Percentiles rank a stretch among this genome's conserved stretches.
phyloP scores from a whole-genome alignment of 2,113 vertebrate genomes.

The Euleptes europaea region DNA sequence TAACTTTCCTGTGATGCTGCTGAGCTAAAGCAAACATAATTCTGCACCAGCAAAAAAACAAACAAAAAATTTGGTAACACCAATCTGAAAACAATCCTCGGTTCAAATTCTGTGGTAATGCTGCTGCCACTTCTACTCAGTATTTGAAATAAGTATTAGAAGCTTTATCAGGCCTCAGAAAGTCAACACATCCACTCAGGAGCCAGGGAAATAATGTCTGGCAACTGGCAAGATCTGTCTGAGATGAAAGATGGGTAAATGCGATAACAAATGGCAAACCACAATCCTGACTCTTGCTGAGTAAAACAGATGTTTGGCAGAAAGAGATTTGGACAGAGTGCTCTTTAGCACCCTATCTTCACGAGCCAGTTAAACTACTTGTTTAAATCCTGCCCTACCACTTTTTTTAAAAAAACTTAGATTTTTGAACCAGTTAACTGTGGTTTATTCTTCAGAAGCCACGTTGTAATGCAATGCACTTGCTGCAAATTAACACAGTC shows the following conservation, averaged over 20 bases:
- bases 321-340: background rate
- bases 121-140: background rate
- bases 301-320: conserved; percentile 8
- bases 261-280: background rate
- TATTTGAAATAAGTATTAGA: background rate
- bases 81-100: background rate
- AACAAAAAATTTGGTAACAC: background rate
- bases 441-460: background rate
- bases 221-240: background rate
- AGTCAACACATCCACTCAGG: background rate
- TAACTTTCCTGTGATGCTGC: background rate
- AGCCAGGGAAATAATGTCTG: background rate
- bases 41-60: background rate
- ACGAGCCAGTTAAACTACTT: background rate
- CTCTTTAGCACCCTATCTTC: background rate
- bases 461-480: background rate
- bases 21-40: background rate
- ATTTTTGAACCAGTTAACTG: background rate
- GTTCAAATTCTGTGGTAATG: background rate
- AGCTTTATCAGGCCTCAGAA: background rate
- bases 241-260: conserved; percentile 4
- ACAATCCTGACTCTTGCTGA: background rate
- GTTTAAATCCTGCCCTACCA: background rate
- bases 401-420: background rate
- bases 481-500: background rate